Base-by-base conservation (phyloP, 1,140 invertebrate genomes). In the Acromyrmex charruanus region DNA sequence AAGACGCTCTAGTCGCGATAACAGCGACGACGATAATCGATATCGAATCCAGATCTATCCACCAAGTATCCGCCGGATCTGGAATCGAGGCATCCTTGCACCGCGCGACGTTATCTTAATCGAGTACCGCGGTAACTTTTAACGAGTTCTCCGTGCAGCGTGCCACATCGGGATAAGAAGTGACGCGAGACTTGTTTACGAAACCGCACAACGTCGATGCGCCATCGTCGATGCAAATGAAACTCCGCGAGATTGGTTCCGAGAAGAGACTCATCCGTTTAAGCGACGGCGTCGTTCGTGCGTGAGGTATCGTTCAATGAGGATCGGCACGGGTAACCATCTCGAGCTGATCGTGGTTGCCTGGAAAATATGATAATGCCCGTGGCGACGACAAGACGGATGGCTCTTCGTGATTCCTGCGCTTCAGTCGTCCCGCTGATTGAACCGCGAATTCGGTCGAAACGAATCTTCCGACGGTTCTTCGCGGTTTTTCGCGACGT, bases 181-280 rank as follows among this genome's bases (percentile, higher is more conserved):
- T 59, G 71, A 53, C 74, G 69, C 66, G 75, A 88, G 77, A 84
- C 89, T 91, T 91, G 89, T 91, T 91, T 91, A 91, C 89, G 89
- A 84, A 88, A 77, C 77, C 89, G 59, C 85, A 77, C 53, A 21
- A 18, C 69, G 69, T 75, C 55, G 90, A 90, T 92, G 89, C 80
- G 72, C 85, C 82, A 80, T 87, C 87, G 69, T 74, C 31, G 90
- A 93, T 92, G 92, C 90, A 92, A 92, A 93, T 93, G 92, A 92
- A 93, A 93, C 90, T 89, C 87, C 88, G 88, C 90, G 92, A 92
- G 90, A 93, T 93, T 92, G 91, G 88, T 92, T 93, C 86, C 81
- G 85, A 49, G 21, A 86, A 79, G 87, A 92, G 91, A 93, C 90
- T 92, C 92, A 92, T 93, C 88, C 91, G 85, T 82, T 93, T 88